Conservation (phyloP, 2,888 invertebrate species). For the Acronicta aceris region DNA sequence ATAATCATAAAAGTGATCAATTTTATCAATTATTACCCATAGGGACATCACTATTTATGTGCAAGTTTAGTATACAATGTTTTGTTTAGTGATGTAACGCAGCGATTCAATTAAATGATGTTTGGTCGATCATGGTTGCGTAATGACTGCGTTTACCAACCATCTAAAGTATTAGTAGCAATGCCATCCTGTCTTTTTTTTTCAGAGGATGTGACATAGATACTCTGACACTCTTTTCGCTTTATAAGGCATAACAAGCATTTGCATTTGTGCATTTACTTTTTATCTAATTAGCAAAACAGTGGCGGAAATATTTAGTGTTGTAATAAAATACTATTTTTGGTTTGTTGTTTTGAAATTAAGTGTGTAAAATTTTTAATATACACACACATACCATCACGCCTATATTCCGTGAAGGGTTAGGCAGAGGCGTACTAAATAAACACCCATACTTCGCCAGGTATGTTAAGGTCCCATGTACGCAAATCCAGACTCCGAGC, state of each 20-base stretch:
- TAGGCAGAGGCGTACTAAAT: too few relatives aligned
- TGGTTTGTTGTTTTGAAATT: neutral
- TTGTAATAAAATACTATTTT: conserved; percentile 1
- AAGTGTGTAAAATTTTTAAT: too few relatives aligned
- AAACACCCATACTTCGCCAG: too few relatives aligned
- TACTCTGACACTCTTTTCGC: neutral
- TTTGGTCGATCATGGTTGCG: conserved; percentile 20
- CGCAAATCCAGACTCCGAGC: too few relatives aligned
- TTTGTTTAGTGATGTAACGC: conserved; percentile 43
- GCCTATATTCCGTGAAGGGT: too few relatives aligned
- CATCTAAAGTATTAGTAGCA: neutral
- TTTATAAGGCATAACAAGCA: neutral
- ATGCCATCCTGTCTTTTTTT: conserved; percentile 14
- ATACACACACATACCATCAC: too few relatives aligned
- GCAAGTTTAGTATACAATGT: conserved; percentile 15
- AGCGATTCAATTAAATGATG: conserved; percentile 36
- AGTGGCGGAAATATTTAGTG: neutral
- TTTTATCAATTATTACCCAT: conserved; percentile 6
- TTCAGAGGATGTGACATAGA: conserved; percentile 23
- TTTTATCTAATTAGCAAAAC: neutral
- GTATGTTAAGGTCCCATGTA: neutral
- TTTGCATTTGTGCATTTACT: neutral
- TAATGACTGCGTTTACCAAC: conserved; percentile 11
- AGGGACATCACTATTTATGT: conserved; percentile 32
- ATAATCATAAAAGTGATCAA: too few relatives aligned